Evolutionary conservation across 2,888 invertebrate genomes (phyloP).

Genomic region (Lomographa bimaculata): DNA sequence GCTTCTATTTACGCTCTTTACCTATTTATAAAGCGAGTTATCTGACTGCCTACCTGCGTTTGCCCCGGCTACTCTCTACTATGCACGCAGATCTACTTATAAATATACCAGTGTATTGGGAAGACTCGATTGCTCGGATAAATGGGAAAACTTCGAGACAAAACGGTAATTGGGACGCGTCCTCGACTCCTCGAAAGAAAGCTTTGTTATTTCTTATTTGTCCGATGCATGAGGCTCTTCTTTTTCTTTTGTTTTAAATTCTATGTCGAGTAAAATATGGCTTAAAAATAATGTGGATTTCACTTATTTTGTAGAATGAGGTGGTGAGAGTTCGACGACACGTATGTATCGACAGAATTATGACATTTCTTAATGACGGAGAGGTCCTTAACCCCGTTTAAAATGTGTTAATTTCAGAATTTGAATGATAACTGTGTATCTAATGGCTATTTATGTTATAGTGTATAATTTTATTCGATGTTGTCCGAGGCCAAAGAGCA

Average conservation of each 20-base stretch:
- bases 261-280: slow-evolving; percentile 22
- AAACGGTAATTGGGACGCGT: slow-evolving; percentile 25
- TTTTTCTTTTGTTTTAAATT: slow-evolving; percentile 23
- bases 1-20: slow-evolving; percentile 80
- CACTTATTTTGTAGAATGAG: slow-evolving; percentile 25
- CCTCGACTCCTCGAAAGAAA: slow-evolving; percentile 22
- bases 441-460: slow-evolving; percentile 14
- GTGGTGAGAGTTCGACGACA: slow-evolving; percentile 42
- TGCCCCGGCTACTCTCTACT: slow-evolving; percentile 42
- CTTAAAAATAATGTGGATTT: slow-evolving; percentile 29
- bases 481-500: neutral
- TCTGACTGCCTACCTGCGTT: slow-evolving; percentile 71
- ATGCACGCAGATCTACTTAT: slow-evolving; percentile 30
- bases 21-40: slow-evolving; percentile 79
- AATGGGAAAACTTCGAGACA: slow-evolving; percentile 28
- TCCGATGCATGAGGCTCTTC: slow-evolving; percentile 21
- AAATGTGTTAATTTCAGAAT: slow-evolving; percentile 34
- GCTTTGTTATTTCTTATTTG: slow-evolving; percentile 26
- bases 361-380: slow-evolving; percentile 32
- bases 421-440: slow-evolving; percentile 20
- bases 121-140: slow-evolving; percentile 24
- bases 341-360: slow-evolving; percentile 39
- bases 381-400: slow-evolving; percentile 42
- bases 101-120: slow-evolving; percentile 32
- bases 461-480: slow-evolving; percentile 8